Percentiles rank a stretch among this genome's conserved stretches.
Evolutionary conservation across 1,140 invertebrate species (phyloP).

Genomic region (Anthonomus grandis): DNA sequence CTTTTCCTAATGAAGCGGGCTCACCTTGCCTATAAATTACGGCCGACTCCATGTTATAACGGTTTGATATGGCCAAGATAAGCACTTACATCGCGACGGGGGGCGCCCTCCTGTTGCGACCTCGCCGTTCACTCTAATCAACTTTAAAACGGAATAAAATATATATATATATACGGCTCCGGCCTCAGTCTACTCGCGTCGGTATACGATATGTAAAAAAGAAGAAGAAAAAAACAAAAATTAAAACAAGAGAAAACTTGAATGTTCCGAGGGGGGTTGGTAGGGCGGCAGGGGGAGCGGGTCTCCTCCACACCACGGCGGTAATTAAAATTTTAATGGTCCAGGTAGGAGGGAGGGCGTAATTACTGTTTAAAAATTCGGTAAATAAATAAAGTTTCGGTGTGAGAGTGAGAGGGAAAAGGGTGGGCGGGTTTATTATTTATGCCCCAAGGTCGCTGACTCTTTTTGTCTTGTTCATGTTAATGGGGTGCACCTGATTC

Average conservation of each 20-base stretch:
- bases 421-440: too few relatives aligned
- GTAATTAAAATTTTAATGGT: slow-evolving; percentile 29
- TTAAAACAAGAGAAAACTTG: not conserved
- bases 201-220: slow-evolving; percentile 20
- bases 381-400: slow-evolving; percentile 22
- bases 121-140: slow-evolving; percentile 45
- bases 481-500: too few relatives aligned
- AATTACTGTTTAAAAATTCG: slow-evolving; percentile 20
- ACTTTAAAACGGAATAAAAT: slow-evolving; percentile 47
- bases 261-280: too few relatives aligned
- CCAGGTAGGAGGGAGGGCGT: slow-evolving; percentile 12
- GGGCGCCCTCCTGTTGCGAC: slow-evolving; percentile 43
- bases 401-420: too few relatives aligned
- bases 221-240: slow-evolving; percentile 6
- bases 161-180: slow-evolving; percentile 36
- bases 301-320: slow-evolving; percentile 1
- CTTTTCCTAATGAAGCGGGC: slow-evolving; percentile 48
- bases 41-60: slow-evolving; percentile 47
- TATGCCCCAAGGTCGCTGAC: too few relatives aligned
- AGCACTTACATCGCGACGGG: slow-evolving; percentile 45
- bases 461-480: too few relatives aligned
- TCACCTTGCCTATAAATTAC: slow-evolving; percentile 50
- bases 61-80: slow-evolving; percentile 49
- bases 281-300: slow-evolving; percentile 11
- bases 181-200: slow-evolving; percentile 21